Base-by-base conservation (phyloP, 2,888 invertebrate genomes). In the Yponomeuta cagnagella region DNA sequence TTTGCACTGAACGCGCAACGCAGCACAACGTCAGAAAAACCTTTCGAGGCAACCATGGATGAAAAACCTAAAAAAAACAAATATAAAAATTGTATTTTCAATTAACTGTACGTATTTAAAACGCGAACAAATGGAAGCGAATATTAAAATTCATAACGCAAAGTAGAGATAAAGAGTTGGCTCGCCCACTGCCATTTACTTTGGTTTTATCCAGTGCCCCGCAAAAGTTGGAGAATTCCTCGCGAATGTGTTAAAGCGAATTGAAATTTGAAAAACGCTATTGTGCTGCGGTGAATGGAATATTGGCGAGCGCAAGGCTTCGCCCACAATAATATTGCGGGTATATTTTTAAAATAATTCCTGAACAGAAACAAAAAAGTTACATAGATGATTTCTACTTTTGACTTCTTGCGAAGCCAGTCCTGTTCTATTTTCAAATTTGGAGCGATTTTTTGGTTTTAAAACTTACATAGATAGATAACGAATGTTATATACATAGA, bases 71-170 rank as follows among this genome's bases (percentile, higher is more conserved):
- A 23, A 43, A 8, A 43, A 43, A 43, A 43, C 1, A 43, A 43
- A 43, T 43, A 43, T 5, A 0, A 43, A 43, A 43, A 43, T 43
- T 43, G 0, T 2, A 58, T 58, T 15, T 58, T 12, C 52, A 58
- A 58, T 58, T 58, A 2, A 12, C 15, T 58, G 52, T 15, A 15
- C 15, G 52, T 10, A 43, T 43, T 43, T 3, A 43, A 15, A 58
- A 58, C 52, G 12, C 0, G 8, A 58, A 58, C 52, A 58, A 58
- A 58, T 15, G 52, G 15, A 58, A 15, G 8, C 43, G 12, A 58
- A 58, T 58, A 58, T 58, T 58, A 58, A 58, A 58, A 58, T 58
- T 58, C 52, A 58, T 58, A 58, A 58, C 52, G 15, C 52, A 58
- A 58, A 58, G 52, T 58, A 58, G 52, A 58, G 52, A 58, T 58